These are phyloP conservation scores for Tautogolabrus adspersus DNA, from an alignment of 2,113 vertebrate species.

Conservation along the genomic window DNA sequence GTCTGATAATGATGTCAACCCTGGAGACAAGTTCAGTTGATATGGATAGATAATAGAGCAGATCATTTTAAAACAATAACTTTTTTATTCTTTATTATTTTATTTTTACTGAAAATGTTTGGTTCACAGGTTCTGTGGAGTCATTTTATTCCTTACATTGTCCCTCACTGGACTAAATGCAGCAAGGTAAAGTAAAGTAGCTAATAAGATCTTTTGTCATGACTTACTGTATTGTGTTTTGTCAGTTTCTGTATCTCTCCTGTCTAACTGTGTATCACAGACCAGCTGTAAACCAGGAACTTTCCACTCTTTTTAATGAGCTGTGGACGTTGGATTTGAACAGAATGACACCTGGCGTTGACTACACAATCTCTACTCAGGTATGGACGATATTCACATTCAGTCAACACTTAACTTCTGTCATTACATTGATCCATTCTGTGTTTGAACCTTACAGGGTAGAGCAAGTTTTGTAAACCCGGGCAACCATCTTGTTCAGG, in stretches of 20 bases:
- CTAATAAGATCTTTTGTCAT: not conserved
- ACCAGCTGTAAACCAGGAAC: conserved; percentile 80
- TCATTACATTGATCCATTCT: not conserved
- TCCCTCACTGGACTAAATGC: conserved; percentile 55
- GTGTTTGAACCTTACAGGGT: conserved; percentile 72
- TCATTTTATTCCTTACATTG: conserved; percentile 45
- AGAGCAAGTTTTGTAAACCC: conserved; percentile 79
- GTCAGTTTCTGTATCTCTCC: not conserved
- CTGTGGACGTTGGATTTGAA: conserved; percentile 87
- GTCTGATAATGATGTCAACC: not conserved
- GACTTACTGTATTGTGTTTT: not conserved
- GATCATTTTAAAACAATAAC: not conserved
- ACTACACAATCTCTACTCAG: conserved; percentile 88
- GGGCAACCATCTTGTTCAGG: conserved; percentile 75
- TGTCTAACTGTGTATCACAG: conserved; percentile 25
- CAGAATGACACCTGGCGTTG: conserved; percentile 80
- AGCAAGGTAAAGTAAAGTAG: conserved; percentile 65
- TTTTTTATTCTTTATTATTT: not conserved
- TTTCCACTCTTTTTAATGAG: conserved; percentile 86
- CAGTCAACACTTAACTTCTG: not conserved
- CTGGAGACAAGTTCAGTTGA: not conserved
- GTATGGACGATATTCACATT: conserved; percentile 53
- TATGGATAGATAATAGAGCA: not conserved
- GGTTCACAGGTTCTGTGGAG: conserved; percentile 36
- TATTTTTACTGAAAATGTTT: not conserved